A percentile compares a stretch with the other conserved stretches of the same genome.
Evolutionary conservation across 2,888 invertebrate species (phyloP).

Genomic region (Drosophila robusta): DNA sequence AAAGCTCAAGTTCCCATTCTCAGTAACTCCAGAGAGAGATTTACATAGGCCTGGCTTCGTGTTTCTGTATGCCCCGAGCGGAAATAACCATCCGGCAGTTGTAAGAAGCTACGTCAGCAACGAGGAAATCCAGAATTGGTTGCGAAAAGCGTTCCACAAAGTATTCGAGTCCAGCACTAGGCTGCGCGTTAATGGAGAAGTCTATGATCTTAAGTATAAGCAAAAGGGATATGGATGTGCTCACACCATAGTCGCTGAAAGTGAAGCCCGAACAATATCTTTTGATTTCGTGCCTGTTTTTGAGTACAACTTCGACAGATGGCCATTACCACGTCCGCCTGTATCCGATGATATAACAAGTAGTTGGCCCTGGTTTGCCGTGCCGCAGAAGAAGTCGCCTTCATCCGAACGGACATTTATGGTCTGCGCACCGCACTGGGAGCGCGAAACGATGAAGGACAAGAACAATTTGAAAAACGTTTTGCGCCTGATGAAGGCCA

Average conservation of each 20-base stretch:
- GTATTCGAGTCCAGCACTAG: neutral
- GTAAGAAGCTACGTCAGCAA: constrained; percentile 9
- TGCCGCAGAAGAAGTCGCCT: constrained; percentile 32
- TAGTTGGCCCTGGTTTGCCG: constrained; percentile 26
- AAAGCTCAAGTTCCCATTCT: constrained; percentile 32
- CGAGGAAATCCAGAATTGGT: constrained; percentile 25
- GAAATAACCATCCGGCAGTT: constrained; percentile 3
- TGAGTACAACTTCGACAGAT: neutral
- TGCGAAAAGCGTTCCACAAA: constrained; percentile 24
- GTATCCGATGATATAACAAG: fast-evolving
- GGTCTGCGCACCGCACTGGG: constrained; percentile 49
- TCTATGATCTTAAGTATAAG: constrained; percentile 13
- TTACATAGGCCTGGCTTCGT: constrained; percentile 20
- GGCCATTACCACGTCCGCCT: constrained; percentile 11
- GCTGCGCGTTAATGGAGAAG: neutral
- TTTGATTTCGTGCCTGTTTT: constrained; percentile 45
- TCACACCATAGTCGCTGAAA: constrained; percentile 28
- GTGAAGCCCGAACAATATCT: constrained; percentile 1
- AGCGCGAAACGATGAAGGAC: constrained; percentile 38
- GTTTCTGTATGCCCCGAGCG: neutral
- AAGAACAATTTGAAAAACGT: constrained; percentile 36
- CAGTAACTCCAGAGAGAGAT: constrained; percentile 8
- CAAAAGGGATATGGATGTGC: constrained; percentile 39
- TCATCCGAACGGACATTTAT: constrained; percentile 24
- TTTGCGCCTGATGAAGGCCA: constrained; percentile 46